These are phyloP conservation scores for Chymomyza procnemis DNA, from an alignment of 2,888 invertebrate genomes.

Conservation along the genomic window DNA sequence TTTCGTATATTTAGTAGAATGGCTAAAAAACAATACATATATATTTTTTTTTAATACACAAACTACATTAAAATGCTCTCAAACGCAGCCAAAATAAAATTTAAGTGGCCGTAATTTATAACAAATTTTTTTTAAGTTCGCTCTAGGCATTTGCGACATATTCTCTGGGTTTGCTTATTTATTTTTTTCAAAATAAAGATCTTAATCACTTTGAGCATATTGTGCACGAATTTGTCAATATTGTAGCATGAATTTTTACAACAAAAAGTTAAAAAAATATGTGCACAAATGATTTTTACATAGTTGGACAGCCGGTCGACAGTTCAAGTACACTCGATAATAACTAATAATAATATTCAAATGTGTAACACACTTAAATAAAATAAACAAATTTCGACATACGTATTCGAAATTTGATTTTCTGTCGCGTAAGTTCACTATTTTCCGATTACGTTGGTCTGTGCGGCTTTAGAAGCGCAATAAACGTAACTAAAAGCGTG, in stretches of 20 bases:
- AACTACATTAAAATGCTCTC: constrained; percentile 51
- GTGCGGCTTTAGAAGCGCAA: constrained; percentile 46
- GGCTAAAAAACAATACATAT: neutral
- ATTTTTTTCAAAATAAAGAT: constrained; percentile 34
- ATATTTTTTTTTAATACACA: constrained; percentile 51
- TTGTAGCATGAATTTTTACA: constrained; percentile 5
- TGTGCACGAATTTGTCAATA: constrained; percentile 62
- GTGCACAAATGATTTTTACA: constrained; percentile 24
- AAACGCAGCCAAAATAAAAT: neutral
- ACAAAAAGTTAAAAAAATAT: neutral
- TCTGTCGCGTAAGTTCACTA: constrained; percentile 4
- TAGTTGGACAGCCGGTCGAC: constrained; percentile 42
- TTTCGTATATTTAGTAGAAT: neutral
- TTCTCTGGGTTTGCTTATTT: constrained; percentile 11
- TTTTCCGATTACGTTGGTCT: neutral
- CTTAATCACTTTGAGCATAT: constrained; percentile 35
- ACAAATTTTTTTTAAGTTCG: neutral
- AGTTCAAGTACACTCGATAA: constrained; percentile 58
- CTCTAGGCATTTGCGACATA: constrained; percentile 18
- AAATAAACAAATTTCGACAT: constrained; percentile 38
- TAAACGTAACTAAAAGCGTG: constrained; percentile 62
- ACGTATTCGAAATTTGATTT: constrained; percentile 8
- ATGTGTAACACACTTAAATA: constrained; percentile 45
- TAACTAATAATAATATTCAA: constrained; percentile 19
- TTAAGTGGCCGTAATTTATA: neutral